These are phyloP conservation scores for Zygogramma bicolorata DNA, from an alignment of 2,888 invertebrate genomes.

Conservation along the genomic window DNA sequence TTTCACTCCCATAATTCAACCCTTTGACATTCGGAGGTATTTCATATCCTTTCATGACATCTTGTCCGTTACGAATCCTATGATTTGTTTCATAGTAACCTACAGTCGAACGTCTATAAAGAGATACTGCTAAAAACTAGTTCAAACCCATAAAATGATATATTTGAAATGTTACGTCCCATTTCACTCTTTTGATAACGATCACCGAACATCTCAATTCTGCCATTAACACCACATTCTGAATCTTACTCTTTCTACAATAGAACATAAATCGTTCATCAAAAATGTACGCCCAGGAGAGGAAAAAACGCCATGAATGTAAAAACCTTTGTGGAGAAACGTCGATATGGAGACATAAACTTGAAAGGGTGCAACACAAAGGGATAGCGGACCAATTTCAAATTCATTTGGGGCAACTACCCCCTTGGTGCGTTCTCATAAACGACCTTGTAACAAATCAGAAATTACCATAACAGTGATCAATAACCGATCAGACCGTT, in stretches of 20 bases:
- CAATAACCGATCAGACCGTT: slow-evolving; percentile 59
- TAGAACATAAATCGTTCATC: slow-evolving; percentile 61
- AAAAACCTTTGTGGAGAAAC: slow-evolving; percentile 56
- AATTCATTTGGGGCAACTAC: slow-evolving; percentile 64
- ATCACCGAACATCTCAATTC: slow-evolving; percentile 61
- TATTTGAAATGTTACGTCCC: slow-evolving; percentile 43
- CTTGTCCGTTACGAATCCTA: neutral
- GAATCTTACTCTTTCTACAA: slow-evolving; percentile 51
- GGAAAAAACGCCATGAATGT: slow-evolving; percentile 54
- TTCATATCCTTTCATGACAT: neutral
- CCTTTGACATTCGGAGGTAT: neutral
- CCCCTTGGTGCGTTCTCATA: slow-evolving; percentile 63
- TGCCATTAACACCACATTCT: slow-evolving; percentile 65
- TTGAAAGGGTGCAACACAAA: slow-evolving; percentile 50
- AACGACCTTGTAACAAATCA: slow-evolving; percentile 65
- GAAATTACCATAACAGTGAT: slow-evolving; percentile 65
- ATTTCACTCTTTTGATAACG: slow-evolving; percentile 40
- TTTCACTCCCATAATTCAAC: too few species aligned
- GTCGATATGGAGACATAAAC: slow-evolving; percentile 56
- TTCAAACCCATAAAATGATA: slow-evolving; percentile 26
- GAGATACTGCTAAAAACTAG: neutral
- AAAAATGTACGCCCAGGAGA: slow-evolving; percentile 62
- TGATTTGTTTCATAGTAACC: neutral
- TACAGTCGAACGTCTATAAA: neutral
- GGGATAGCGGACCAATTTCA: slow-evolving; percentile 62